Evolutionary conservation across 2,888 invertebrate genomes (phyloP), one percentile per base, ranked within the genome.

Genomic region (Frankliniella intonsa): DNA sequence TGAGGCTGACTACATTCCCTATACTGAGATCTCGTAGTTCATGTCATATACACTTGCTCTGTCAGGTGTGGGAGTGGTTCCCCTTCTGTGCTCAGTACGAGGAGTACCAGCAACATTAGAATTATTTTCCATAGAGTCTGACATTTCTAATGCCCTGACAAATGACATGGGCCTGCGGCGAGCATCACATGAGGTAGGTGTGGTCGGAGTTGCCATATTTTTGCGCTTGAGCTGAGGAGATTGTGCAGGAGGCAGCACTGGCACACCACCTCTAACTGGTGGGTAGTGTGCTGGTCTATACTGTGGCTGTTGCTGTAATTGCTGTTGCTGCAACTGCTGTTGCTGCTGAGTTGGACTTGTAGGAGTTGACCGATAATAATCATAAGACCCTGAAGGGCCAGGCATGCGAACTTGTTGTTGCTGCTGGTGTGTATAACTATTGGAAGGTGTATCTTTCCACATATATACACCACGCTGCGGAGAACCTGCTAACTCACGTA

Each of bases 1-100:
- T 76, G 25, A 76, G 69, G 69, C 84, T 87, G 85, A 76, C 25
- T 25, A 76, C 69, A 7, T 25, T 19, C 87, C 90, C 95, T 94
- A 97, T 91, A 97, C 96, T 85, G 96, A 96, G 90, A 97, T 97
- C 89, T 97, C 97, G 89, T 97, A 96, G 90, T 96, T 97, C 93
- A 95, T 95, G 89, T 97, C 96, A 89, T 97, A 97, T 85, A 96
- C 94, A 89, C 95, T 95, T 86, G 94, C 94, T 86, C 96, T 93
- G 88, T 96, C 95, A 81, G 95, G 94, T 22, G 94, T 92, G 65
- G 92, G 91, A 81, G 92, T 90, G 19, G 90, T 90, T 49, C 90
- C 89, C 84, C 89, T 84, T 82, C 85, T 85, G 82, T 80, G 82
- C 82, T 80, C 83, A 83, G 88, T 89, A 84, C 86, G 87, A 5